Percentiles rank a stretch among this genome's conserved stretches.
These are phyloP conservation scores for Plecotus auritus DNA, from an alignment of 2,113 vertebrate species.

Conservation along the genomic window DNA sequence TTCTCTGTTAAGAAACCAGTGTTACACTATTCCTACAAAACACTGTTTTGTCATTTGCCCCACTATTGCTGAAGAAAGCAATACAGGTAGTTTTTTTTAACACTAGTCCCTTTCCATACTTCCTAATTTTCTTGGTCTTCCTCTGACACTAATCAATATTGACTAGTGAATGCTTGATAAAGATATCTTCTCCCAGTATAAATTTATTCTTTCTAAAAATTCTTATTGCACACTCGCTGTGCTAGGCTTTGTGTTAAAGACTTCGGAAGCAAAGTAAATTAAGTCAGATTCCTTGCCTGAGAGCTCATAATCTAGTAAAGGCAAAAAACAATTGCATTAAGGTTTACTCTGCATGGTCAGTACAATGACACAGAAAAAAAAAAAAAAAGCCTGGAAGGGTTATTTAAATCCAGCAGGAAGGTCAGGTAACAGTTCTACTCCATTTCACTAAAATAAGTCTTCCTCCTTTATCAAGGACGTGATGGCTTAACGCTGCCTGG, in stretches of 20 bases:
- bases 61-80: not conserved
- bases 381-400: not conserved
- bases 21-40: conserved; percentile 11
- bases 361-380: not conserved
- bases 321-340: not conserved
- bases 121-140: conserved; percentile 14
- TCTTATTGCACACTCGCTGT: not conserved
- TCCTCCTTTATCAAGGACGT: not conserved
- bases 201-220: conserved; percentile 37
- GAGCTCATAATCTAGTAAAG: not conserved
- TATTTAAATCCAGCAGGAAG: not conserved
- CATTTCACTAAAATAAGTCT: not conserved
- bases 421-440: not conserved
- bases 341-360: not conserved
- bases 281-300: not conserved
- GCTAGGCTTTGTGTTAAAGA: not conserved
- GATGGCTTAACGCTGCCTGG: not conserved
- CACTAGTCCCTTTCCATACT: not conserved
- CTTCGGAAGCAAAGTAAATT: not conserved
- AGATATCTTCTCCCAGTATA: conserved; percentile 11
- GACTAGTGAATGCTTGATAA: not conserved
- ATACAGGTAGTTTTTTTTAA: not conserved
- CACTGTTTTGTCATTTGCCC: not conserved
- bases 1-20: not conserved
- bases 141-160: conserved; percentile 11